A percentile compares a stretch with the other conserved stretches of the same genome.
Evolutionary conservation across 2,113 vertebrate genomes (phyloP).

Genomic region (Cranoglanis bouderius): DNA sequence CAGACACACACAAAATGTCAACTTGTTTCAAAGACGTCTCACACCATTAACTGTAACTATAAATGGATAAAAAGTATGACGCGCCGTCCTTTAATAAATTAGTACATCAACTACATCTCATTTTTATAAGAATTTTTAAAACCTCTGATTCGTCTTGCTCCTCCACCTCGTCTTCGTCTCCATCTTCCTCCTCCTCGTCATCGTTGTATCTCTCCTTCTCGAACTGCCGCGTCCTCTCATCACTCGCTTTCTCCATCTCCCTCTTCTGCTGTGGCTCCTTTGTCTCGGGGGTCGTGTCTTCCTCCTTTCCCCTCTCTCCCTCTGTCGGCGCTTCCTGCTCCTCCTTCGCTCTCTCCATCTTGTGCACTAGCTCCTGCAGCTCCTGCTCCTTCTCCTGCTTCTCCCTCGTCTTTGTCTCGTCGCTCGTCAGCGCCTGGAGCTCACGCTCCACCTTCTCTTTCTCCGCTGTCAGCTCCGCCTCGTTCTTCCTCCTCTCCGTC

Average conservation of each 20-base stretch:
- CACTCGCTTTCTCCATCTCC: slow-evolving; percentile 75
- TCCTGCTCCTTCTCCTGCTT: slow-evolving; percentile 43
- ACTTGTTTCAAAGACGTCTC: not conserved
- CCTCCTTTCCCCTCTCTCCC: slow-evolving; percentile 40
- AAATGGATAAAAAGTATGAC: not conserved
- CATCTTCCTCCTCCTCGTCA: slow-evolving; percentile 47
- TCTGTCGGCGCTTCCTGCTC: slow-evolving; percentile 46
- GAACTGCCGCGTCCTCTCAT: slow-evolving; percentile 65
- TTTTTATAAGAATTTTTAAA: not conserved
- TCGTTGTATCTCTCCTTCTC: slow-evolving; percentile 56
- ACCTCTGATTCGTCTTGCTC: slow-evolving; percentile 16
- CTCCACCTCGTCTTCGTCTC: slow-evolving; percentile 62
- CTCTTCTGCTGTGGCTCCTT: slow-evolving; percentile 60
- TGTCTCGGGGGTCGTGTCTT: not conserved
- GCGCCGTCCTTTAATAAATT: too few species aligned
- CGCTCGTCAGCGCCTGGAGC: slow-evolving; percentile 70
- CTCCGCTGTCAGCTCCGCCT: slow-evolving; percentile 51
- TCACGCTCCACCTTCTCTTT: slow-evolving; percentile 55
- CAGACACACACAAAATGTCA: not conserved
- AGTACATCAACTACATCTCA: not conserved
- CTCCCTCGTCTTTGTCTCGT: slow-evolving; percentile 56
- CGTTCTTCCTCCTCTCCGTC: slow-evolving; percentile 45
- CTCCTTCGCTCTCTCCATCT: slow-evolving; percentile 49
- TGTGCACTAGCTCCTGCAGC: slow-evolving; percentile 42
- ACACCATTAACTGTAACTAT: not conserved